phyloP scores from a whole-genome alignment of 2,888 invertebrate genomes.

The Prosapia bicincta region DNA sequence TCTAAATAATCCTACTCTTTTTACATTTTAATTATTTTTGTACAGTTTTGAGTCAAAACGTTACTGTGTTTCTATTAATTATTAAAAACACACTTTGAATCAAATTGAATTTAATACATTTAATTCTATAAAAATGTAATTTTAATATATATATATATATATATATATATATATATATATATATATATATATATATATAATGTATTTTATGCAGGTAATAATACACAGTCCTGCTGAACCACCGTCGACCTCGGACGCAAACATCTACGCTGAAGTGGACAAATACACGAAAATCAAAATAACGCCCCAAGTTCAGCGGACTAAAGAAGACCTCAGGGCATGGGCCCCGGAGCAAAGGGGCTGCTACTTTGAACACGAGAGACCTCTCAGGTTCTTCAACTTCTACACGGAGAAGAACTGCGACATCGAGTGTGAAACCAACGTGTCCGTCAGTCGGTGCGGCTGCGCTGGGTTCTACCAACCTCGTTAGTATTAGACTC shows the following conservation, averaged over 20 bases:
- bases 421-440: slow-evolving; percentile 21
- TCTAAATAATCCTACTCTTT: no score
- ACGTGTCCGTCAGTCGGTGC: slow-evolving; percentile 5
- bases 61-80: no score
- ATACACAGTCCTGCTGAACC: slow-evolving; percentile 21
- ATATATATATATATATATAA: not conserved
- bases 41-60: no score
- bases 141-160: no score
- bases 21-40: no score
- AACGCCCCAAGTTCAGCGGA: slow-evolving; percentile 4
- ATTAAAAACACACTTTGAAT: no score
- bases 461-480: slow-evolving; percentile 12
- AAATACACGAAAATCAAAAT: not conserved
- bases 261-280: not conserved
- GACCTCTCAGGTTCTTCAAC: slow-evolving; percentile 10
- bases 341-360: slow-evolving; percentile 15
- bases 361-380: slow-evolving; percentile 20
- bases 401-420: slow-evolving; percentile 22
- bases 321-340: not conserved
- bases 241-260: not conserved
- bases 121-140: no score
- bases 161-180: no score
- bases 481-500: slow-evolving; percentile 22
- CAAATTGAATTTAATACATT: no score
- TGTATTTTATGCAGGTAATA: not conserved